These are phyloP conservation scores for Isoperla grammatica DNA, from an alignment of 2,888 invertebrate genomes.

Conservation along the genomic window DNA sequence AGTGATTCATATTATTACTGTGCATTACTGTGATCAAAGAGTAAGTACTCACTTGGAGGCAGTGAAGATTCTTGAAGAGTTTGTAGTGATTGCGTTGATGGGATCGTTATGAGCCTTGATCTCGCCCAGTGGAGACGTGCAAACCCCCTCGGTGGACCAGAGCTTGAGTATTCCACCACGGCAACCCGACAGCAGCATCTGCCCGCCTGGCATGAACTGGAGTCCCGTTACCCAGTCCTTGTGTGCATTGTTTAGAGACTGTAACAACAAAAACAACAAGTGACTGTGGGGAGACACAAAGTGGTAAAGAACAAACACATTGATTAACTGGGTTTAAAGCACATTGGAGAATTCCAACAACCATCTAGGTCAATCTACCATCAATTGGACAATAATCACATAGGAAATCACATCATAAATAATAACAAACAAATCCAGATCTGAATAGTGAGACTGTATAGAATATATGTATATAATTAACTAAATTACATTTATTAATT, in stretches of 20 bases:
- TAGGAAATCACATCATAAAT: too few relatives aligned
- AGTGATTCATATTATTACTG: too few relatives aligned
- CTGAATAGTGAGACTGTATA: too few relatives aligned
- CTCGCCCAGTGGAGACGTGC: slow-evolving; percentile 55
- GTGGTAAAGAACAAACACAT: not conserved
- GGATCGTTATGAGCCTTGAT: slow-evolving; percentile 61
- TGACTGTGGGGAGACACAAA: not conserved
- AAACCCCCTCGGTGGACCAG: slow-evolving; percentile 68
- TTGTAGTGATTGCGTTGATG: slow-evolving; percentile 63
- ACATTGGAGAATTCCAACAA: too few relatives aligned
- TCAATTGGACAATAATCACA: not conserved
- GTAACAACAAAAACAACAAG: slow-evolving; percentile 31
- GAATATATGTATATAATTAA: too few relatives aligned
- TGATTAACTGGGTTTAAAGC: too few relatives aligned
- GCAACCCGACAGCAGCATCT: slow-evolving; percentile 65
- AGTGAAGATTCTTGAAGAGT: slow-evolving; percentile 63
- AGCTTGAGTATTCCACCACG: slow-evolving; percentile 69
- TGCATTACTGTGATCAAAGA: too few relatives aligned
- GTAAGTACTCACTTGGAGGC: slow-evolving; percentile 79
- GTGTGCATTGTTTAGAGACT: slow-evolving; percentile 75
- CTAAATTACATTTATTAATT: too few relatives aligned
- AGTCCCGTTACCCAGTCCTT: slow-evolving; percentile 83
- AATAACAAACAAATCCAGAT: too few relatives aligned
- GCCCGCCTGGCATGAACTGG: slow-evolving; percentile 47
- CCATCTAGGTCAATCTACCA: too few relatives aligned